Evolutionary conservation across 2,888 invertebrate genomes (phyloP).

Genomic region (Chalcis sispes): DNA sequence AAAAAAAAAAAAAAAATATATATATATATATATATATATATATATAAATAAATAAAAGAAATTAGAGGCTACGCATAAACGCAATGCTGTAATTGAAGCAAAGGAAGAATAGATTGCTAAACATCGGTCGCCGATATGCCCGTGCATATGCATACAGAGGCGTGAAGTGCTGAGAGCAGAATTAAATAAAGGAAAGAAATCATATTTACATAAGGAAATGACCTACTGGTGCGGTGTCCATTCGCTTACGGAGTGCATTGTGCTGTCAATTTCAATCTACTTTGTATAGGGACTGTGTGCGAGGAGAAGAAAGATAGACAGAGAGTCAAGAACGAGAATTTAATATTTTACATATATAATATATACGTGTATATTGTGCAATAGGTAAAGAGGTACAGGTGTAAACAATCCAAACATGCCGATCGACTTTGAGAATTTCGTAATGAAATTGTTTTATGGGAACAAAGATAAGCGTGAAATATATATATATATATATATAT

Average conservation of each 20-base stretch:
- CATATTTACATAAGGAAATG: slow-evolving; percentile 53
- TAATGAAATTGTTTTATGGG: too few relatives aligned
- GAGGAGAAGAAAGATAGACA: neutral
- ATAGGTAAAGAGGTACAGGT: slow-evolving; percentile 9
- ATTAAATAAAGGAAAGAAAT: slow-evolving; percentile 47
- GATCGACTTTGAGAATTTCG: neutral
- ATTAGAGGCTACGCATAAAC: neutral
- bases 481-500: too few relatives aligned
- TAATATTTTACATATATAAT: neutral
- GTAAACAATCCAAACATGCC: slow-evolving; percentile 13
- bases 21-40: neutral
- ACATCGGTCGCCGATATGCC: slow-evolving; percentile 16
- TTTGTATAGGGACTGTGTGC: slow-evolving; percentile 6
- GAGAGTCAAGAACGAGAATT: neutral
- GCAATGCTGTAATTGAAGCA: slow-evolving; percentile 17
- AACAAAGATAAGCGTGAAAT: too few relatives aligned
- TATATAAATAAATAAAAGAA: neutral
- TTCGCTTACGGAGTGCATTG: slow-evolving; percentile 40
- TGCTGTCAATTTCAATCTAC: slow-evolving; percentile 41
- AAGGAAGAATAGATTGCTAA: slow-evolving; percentile 37
- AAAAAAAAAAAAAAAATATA: neutral
- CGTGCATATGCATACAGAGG: slow-evolving; percentile 22
- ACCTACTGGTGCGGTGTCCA: slow-evolving; percentile 40
- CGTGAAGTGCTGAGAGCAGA: slow-evolving; percentile 15
- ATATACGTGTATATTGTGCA: slow-evolving; percentile 12